Percentiles rank a stretch among this genome's conserved stretches.
phyloP scores from a whole-genome alignment of 2,888 invertebrate genomes.

The Ormia ochracea region DNA sequence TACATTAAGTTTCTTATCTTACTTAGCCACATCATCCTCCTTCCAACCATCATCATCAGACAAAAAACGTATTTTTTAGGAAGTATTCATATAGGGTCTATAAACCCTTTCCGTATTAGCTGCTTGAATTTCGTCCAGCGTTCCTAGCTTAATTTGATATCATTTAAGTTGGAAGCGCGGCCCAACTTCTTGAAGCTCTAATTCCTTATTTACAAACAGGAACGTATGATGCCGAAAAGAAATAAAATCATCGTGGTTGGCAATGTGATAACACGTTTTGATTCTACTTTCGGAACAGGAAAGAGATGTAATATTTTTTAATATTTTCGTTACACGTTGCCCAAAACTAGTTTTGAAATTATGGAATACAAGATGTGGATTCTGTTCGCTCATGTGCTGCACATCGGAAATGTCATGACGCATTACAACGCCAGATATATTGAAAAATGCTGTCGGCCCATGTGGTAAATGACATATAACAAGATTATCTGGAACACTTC shows the following conservation, averaged over 20 bases:
- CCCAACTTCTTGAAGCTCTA: slow-evolving; percentile 93
- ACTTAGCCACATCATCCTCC: slow-evolving; percentile 82
- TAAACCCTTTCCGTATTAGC: slow-evolving; percentile 98
- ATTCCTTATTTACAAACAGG: slow-evolving; percentile 83
- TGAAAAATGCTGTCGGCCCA: slow-evolving; percentile 98
- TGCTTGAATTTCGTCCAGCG: slow-evolving; percentile 89
- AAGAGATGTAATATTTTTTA: slow-evolving; percentile 89
- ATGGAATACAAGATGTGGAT: slow-evolving; percentile 97
- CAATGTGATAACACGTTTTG: slow-evolving; percentile 93
- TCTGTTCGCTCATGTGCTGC: slow-evolving; percentile 97
- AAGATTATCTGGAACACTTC: slow-evolving; percentile 90
- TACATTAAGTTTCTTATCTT: too few relatives aligned
- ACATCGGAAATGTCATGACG: slow-evolving; percentile 97
- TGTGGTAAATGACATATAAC: slow-evolving; percentile 95
- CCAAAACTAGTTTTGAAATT: slow-evolving; percentile 94
- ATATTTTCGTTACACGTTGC: slow-evolving; percentile 84
- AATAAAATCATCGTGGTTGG: slow-evolving; percentile 97
- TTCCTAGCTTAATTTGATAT: slow-evolving; percentile 96
- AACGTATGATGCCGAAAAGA: slow-evolving; percentile 96
- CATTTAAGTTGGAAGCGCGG: slow-evolving; percentile 96
- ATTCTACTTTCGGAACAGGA: slow-evolving; percentile 95
- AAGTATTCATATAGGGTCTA: slow-evolving; percentile 97
- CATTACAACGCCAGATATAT: slow-evolving; percentile 96
- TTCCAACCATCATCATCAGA: slow-evolving; percentile 91
- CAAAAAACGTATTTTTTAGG: slow-evolving; percentile 90